A percentile compares a stretch with the other conserved stretches of the same genome.
phyloP scores from a whole-genome alignment of 64 coral and sea anemone genomes.

The Anthopleura sola region DNA sequence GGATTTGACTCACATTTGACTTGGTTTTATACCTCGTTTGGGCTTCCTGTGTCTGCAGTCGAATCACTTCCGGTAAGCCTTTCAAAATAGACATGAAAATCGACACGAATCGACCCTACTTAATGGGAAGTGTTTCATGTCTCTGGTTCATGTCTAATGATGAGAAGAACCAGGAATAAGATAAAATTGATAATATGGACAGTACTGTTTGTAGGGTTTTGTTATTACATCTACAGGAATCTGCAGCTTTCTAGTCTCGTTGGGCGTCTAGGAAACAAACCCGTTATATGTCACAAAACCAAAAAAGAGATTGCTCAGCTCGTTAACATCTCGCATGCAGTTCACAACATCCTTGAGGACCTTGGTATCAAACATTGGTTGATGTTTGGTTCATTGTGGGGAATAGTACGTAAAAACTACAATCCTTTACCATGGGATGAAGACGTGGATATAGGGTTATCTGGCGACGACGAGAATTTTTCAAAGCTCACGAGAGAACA shows the following conservation, averaged over 20 bases:
- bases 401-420: background rate
- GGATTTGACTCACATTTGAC: no score
- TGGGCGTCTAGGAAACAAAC: background rate
- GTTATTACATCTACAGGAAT: constrained; percentile 8
- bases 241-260: background rate
- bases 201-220: background rate
- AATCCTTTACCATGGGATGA: constrained; percentile 22
- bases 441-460: constrained; percentile 5
- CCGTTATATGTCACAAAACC: background rate
- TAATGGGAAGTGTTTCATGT: no score
- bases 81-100: no score
- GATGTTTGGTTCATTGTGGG: constrained; percentile 14
- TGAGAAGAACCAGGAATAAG: background rate
- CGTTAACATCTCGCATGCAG: background rate
- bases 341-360: background rate
- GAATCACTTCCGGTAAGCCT: no score
- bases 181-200: background rate
- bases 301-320: background rate
- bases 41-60: no score
- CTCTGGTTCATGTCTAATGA: background rate
- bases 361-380: constrained; percentile 17
- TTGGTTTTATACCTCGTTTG: no score
- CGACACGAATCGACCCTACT: no score
- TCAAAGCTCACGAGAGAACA: background rate
- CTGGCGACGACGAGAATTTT: background rate